Evolutionary conservation across 2,888 invertebrate species (phyloP).

Genomic region (Incurvaria masculella): DNA sequence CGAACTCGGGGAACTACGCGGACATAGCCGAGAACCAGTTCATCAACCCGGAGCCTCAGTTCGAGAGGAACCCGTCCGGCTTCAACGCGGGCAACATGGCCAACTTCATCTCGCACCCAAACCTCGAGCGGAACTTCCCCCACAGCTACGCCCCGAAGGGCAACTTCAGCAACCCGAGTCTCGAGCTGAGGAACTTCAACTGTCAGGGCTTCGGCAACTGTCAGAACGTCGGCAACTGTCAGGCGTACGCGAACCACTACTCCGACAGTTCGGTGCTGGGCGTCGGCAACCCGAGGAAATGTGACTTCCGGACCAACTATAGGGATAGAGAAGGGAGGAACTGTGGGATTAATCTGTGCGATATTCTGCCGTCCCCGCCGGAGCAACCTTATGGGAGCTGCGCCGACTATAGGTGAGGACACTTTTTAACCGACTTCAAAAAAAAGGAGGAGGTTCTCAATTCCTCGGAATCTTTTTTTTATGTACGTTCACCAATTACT

Average conservation of each 20-base stretch:
- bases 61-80: slow-evolving; percentile 3
- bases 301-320: slow-evolving; percentile 9
- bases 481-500: too few relatives aligned
- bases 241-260: slow-evolving; percentile 13
- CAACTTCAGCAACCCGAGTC: slow-evolving; percentile 15
- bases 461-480: too few relatives aligned
- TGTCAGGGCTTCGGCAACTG: not conserved
- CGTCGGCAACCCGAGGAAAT: not conserved
- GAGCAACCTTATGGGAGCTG: not conserved
- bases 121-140: slow-evolving; percentile 12
- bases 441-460: too few relatives aligned
- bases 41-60: slow-evolving; percentile 11
- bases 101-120: slow-evolving; percentile 16
- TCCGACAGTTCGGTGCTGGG: slow-evolving; percentile 14
- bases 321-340: slow-evolving; percentile 7
- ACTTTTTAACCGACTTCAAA: too few relatives aligned
- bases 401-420: not conserved
- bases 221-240: slow-evolving; percentile 3
- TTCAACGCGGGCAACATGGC: slow-evolving; percentile 4
- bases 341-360: slow-evolving; percentile 62
- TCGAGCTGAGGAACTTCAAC: slow-evolving; percentile 8
- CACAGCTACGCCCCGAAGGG: slow-evolving; percentile 7
- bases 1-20: slow-evolving; percentile 13
- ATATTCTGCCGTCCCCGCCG: slow-evolving; percentile 62
- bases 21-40: slow-evolving; percentile 11